These are phyloP conservation scores for Phoeniculus purpureus DNA, from an alignment of 2,797 vertebrate genomes.

Conservation along the genomic window DNA sequence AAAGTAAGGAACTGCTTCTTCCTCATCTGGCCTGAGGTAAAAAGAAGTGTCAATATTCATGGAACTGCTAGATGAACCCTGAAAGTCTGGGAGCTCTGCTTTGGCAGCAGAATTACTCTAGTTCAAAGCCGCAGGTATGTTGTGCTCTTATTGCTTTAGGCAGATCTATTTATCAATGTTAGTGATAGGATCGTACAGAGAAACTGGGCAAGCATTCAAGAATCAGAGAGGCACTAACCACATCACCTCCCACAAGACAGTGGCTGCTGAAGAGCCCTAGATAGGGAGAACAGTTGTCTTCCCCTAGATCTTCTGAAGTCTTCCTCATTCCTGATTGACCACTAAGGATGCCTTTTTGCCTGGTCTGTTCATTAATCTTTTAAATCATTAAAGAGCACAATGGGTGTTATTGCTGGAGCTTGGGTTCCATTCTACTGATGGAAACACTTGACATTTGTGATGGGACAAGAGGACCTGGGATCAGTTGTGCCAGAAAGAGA, in stretches of 20 bases:
- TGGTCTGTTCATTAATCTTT: neutral
- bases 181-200: constrained; percentile 37
- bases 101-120: constrained; percentile 50
- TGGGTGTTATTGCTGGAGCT: neutral
- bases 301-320: neutral
- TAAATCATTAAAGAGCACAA: neutral
- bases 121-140: constrained; percentile 45
- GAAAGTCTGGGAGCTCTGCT: constrained; percentile 29
- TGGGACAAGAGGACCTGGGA: no score
- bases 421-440: neutral
- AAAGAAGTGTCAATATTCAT: constrained; percentile 53
- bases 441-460: neutral
- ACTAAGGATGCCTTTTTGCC: neutral
- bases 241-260: neutral
- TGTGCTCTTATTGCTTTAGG: constrained; percentile 46
- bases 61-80: constrained; percentile 38
- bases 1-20: constrained; percentile 9
- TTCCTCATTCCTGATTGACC: neutral
- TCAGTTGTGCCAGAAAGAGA: no score
- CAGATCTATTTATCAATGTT: constrained; percentile 32
- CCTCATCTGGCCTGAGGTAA: constrained; percentile 29
- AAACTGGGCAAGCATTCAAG: neutral
- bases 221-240: constrained; percentile 3
- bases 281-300: neutral
- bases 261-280: neutral